Conservation (phyloP, 2,797 vertebrate genomes). For the Agapornis canus region DNA sequence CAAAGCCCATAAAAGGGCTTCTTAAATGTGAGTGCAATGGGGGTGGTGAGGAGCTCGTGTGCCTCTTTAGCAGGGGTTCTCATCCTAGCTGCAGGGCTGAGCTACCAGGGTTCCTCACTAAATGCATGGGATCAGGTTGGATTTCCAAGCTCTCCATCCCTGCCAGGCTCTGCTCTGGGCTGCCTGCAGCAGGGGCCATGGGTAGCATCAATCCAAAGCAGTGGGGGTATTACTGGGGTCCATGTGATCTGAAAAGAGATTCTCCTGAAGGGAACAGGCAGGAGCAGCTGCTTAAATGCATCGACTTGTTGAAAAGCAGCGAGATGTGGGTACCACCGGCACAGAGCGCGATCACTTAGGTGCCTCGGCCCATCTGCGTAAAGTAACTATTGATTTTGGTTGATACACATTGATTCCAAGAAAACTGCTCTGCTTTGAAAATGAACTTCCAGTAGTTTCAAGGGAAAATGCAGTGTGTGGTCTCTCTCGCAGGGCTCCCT, state of each 20-base stretch:
- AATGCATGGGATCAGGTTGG: fast-evolving
- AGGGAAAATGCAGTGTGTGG: background rate
- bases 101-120: fast-evolving
- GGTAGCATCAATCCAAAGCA: background rate
- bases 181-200: background rate
- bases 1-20: background rate
- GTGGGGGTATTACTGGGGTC: background rate
- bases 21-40: background rate
- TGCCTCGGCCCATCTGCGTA: constrained; percentile 69
- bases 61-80: background rate
- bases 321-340: constrained; percentile 68
- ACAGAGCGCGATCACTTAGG: constrained; percentile 50
- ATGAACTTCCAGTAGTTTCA: constrained; percentile 77
- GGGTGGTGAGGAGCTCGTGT: background rate
- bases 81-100: background rate
- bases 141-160: background rate
- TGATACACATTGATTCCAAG: constrained; percentile 80
- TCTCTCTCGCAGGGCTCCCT: constrained; percentile 56
- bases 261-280: constrained; percentile 62
- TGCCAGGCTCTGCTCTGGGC: background rate
- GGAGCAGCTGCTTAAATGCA: constrained; percentile 65
- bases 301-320: constrained; percentile 60
- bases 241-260: constrained; percentile 48
- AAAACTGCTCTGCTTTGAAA: constrained; percentile 78
- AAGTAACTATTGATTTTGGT: constrained; percentile 78